Conservation (phyloP, 2,888 invertebrate species). For the Chrysodeixis includens region DNA sequence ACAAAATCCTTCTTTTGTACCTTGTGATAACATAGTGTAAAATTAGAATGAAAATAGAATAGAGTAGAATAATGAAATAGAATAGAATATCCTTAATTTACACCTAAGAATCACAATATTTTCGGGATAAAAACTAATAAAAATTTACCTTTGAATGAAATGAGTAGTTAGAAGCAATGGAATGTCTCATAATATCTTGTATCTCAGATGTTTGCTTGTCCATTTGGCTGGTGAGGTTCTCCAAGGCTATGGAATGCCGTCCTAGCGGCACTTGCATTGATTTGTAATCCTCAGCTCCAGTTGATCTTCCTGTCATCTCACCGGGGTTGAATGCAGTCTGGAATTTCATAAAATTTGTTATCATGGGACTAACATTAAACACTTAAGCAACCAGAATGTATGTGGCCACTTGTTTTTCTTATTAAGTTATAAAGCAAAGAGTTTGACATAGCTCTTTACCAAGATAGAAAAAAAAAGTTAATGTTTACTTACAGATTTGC, state of each 20-base stretch:
- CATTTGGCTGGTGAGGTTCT: constrained; percentile 73
- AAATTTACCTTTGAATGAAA: constrained; percentile 79
- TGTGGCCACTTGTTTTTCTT: no score
- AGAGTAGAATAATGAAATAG: no score
- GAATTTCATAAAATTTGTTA: constrained; percentile 33
- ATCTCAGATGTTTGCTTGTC: constrained; percentile 79
- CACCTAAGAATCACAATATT: no score
- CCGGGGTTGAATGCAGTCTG: constrained; percentile 82
- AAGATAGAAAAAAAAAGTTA: constrained; percentile 23
- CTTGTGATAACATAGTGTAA: no score
- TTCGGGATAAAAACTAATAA: no score
- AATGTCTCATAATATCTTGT: constrained; percentile 80
- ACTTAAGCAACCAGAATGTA: no score
- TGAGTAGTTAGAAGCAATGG: constrained; percentile 80
- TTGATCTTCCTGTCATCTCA: constrained; percentile 84
- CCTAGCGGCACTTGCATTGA: constrained; percentile 49
- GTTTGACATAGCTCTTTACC: no score
- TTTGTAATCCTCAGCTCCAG: constrained; percentile 72
- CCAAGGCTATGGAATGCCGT: constrained; percentile 74
- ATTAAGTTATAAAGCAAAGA: no score
- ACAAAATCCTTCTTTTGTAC: no score
- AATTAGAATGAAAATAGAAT: no score
- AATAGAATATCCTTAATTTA: no score
- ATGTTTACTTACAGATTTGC: constrained; percentile 75
- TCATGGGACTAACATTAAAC: no score